Evolutionary conservation across 2,888 invertebrate species (phyloP).

Genomic region (Morinoia aosen): DNA sequence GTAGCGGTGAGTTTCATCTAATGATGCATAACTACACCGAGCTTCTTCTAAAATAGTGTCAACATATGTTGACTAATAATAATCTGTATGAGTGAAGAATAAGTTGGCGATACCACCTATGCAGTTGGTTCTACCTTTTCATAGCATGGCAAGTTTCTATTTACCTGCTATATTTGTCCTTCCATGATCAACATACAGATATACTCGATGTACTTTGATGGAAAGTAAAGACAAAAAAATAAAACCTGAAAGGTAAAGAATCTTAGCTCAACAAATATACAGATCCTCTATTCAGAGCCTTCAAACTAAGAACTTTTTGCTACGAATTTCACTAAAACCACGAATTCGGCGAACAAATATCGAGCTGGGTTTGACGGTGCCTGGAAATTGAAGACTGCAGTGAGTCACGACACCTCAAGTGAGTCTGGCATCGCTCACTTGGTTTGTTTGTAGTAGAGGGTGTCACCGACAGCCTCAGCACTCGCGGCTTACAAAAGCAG

Average conservation of each 20-base stretch:
- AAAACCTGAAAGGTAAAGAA: neutral
- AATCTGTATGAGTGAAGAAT: no score
- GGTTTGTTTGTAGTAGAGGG: constrained; percentile 47
- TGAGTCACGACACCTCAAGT: constrained; percentile 12
- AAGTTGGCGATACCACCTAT: neutral
- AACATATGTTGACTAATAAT: no score
- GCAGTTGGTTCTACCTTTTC: neutral
- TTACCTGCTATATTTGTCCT: no score
- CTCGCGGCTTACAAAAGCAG: constrained; percentile 24
- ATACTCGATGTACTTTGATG: no score
- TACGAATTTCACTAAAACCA: neutral
- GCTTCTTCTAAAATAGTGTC: neutral
- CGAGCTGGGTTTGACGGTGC: neutral
- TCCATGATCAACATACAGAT: no score
- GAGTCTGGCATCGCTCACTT: neutral
- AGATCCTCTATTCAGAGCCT: neutral
- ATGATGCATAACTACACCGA: no score
- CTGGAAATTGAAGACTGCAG: neutral
- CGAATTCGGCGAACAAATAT: neutral
- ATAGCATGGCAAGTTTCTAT: neutral
- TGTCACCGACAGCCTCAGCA: constrained; percentile 14
- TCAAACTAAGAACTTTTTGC: neutral
- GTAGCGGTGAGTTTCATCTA: no score
- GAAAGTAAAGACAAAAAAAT: no score
- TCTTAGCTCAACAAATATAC: neutral